Percentiles rank a stretch among this genome's conserved stretches.
Evolutionary conservation across 2,113 vertebrate genomes (phyloP).

Genomic region (Bubo scandiacus): DNA sequence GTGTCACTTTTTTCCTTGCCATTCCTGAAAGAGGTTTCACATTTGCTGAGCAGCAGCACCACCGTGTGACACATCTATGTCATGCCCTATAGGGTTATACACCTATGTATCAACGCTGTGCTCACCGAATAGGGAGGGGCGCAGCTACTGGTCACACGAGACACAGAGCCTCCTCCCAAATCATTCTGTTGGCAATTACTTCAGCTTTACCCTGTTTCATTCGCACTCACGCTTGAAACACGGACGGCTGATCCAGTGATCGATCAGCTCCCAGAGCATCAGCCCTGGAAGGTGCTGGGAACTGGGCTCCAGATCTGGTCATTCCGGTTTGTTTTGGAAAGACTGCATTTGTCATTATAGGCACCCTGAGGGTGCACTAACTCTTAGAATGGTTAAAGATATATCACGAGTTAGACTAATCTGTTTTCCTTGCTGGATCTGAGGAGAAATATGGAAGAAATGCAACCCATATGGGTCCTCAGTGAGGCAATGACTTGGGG

Average conservation of each 20-base stretch:
- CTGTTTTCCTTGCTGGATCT: not conserved
- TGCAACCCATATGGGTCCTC: not conserved
- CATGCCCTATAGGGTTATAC: not conserved
- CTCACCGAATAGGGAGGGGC: too few relatives aligned
- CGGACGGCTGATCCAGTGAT: not conserved
- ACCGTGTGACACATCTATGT: not conserved
- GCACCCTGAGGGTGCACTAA: not conserved
- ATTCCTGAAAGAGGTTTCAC: not conserved
- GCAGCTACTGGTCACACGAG: not conserved
- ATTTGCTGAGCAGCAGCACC: not conserved
- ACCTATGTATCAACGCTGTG: not conserved
- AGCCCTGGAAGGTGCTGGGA: not conserved
- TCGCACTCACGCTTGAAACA: not conserved
- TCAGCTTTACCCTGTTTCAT: not conserved
- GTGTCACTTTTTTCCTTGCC: not conserved
- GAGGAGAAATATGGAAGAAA: not conserved
- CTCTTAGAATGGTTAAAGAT: not conserved
- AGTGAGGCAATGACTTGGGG: not conserved
- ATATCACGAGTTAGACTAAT: not conserved
- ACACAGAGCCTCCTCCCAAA: not conserved
- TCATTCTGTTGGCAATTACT: not conserved
- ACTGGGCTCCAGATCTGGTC: not conserved
- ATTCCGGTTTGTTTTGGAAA: not conserved
- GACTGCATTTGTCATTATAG: not conserved
- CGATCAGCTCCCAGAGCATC: not conserved